Evolutionary conservation across 2,113 vertebrate genomes (phyloP).

Genomic region (Ameiurus melas): DNA sequence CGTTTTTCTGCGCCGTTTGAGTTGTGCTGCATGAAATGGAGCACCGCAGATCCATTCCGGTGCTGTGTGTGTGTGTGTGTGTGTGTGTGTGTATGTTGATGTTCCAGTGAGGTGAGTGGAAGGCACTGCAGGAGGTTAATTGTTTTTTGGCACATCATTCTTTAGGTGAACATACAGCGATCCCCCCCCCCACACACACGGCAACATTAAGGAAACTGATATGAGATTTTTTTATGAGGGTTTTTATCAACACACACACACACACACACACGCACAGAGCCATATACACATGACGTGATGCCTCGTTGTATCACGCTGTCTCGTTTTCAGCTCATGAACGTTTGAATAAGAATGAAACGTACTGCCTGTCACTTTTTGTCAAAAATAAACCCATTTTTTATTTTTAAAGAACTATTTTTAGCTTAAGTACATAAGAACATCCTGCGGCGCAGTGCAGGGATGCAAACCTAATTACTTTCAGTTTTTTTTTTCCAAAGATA

Average conservation of each 20-base stretch:
- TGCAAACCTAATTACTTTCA: too few species aligned
- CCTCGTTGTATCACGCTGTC: neutral
- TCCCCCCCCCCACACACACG: constrained; percentile 18
- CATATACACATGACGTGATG: neutral
- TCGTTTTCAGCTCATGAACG: neutral
- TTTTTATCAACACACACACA: constrained; percentile 8
- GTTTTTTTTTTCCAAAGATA: neutral
- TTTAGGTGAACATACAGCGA: constrained; percentile 51
- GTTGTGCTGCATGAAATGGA: constrained; percentile 42
- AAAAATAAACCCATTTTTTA: neutral
- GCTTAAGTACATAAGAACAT: neutral
- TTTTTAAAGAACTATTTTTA: neutral
- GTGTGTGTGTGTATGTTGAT: neutral
- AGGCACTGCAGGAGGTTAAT: constrained; percentile 28
- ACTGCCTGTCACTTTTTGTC: neutral
- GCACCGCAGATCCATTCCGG: constrained; percentile 23
- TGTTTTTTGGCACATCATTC: constrained; percentile 30
- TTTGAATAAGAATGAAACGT: neutral
- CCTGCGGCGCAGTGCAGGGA: neutral
- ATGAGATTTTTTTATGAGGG: neutral
- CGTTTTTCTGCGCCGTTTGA: constrained; percentile 46
- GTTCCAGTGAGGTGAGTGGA: constrained; percentile 30
- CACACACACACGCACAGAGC: neutral
- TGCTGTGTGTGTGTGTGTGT: constrained; percentile 35
- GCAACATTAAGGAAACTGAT: constrained; percentile 19